phyloP scores from a whole-genome alignment of 2,113 vertebrate genomes.

The Nothobranchius kuhntae region DNA sequence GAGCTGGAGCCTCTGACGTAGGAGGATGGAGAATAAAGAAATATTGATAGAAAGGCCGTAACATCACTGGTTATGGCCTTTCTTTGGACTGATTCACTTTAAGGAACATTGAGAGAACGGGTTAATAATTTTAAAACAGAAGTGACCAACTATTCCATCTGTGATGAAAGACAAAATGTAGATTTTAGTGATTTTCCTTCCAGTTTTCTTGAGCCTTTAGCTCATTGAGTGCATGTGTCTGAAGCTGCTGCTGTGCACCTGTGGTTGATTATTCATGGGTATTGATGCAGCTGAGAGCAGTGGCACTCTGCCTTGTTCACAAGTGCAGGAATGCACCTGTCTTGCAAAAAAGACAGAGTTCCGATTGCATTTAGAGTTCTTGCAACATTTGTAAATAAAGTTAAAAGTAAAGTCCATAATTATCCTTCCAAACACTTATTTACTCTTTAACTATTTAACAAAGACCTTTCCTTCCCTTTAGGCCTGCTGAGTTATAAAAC shows the following conservation, averaged over 20 bases:
- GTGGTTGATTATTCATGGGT: conserved; percentile 67
- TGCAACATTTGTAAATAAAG: conserved; percentile 7
- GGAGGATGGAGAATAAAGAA: background rate
- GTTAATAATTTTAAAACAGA: background rate
- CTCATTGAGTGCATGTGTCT: background rate
- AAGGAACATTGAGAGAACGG: background rate
- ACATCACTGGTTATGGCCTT: background rate
- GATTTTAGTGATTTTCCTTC: too few species aligned
- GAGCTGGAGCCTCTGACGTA: background rate
- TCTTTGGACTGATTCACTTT: background rate
- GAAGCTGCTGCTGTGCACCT: conserved; percentile 47
- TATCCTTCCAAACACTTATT: conserved; percentile 17
- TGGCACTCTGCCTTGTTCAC: conserved; percentile 49
- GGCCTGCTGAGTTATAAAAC: conserved; percentile 31
- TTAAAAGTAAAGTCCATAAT: conserved; percentile 26
- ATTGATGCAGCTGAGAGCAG: conserved; percentile 60
- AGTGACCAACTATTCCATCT: background rate
- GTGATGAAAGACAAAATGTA: background rate
- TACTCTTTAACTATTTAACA: conserved; percentile 8
- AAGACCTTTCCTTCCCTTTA: conserved; percentile 5
- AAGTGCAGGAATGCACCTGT: conserved; percentile 62
- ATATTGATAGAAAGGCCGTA: background rate
- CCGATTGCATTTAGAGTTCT: background rate
- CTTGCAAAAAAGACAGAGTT: conserved; percentile 2
- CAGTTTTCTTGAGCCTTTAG: conserved; percentile 4